Percentiles rank a stretch among this genome's conserved stretches.
Evolutionary conservation across 2,113 vertebrate species (phyloP).

Genomic region (Erinaceus europaeus): DNA sequence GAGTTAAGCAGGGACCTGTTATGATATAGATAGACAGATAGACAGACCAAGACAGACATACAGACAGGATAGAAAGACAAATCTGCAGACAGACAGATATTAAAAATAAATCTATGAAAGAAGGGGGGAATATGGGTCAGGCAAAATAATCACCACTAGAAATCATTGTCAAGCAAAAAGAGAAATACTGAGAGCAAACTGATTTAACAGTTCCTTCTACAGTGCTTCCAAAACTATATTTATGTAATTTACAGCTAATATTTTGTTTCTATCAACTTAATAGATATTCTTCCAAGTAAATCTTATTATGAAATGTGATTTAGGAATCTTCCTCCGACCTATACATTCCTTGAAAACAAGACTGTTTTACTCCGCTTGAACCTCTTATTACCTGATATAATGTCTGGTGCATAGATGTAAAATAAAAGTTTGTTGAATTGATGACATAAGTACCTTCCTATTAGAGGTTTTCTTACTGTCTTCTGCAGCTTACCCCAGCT

Average conservation of each 20-base stretch:
- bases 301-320: conserved; percentile 6
- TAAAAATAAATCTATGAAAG: not conserved
- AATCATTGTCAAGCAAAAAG: not conserved
- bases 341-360: not conserved
- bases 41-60: too few species aligned
- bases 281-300: not conserved
- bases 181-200: not conserved
- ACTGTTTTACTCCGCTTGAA: conserved; percentile 1
- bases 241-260: not conserved
- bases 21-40: too few species aligned
- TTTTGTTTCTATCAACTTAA: conserved; percentile 27
- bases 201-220: not conserved
- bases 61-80: too few species aligned
- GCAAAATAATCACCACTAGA: not conserved
- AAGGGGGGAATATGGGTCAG: not conserved
- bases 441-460: not conserved
- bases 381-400: not conserved
- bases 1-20: too few species aligned
- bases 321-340: not conserved
- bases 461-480: not conserved
- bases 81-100: too few species aligned
- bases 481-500: not conserved
- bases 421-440: not conserved
- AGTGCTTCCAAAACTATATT: not conserved
- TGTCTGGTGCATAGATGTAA: not conserved